Percentiles rank a stretch among this genome's conserved stretches.
These are phyloP conservation scores for Caradrina clavipalpis DNA, from an alignment of 2,888 invertebrate species.

Conservation along the genomic window DNA sequence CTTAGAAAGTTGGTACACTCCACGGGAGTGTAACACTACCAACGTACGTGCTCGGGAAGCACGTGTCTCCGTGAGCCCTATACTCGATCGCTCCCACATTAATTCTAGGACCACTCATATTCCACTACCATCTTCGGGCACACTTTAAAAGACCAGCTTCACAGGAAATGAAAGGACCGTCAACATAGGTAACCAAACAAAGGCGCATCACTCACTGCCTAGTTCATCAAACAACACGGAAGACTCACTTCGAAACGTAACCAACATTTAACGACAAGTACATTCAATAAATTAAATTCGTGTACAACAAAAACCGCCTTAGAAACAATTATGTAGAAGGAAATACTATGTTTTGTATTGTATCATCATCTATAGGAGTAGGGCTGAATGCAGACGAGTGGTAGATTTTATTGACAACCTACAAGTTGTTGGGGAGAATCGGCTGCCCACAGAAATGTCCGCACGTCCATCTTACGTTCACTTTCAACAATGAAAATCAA, in stretches of 20 bases:
- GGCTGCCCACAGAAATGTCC: neutral
- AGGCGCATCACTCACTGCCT: neutral
- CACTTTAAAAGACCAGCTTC: neutral
- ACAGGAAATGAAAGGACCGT: constrained; percentile 3
- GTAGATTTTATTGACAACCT: neutral
- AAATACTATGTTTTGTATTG: constrained; percentile 43
- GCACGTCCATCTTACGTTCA: neutral
- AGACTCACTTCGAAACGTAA: constrained; percentile 13
- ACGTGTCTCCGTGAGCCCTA: too few species aligned
- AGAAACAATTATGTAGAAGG: constrained; percentile 35
- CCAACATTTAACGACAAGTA: constrained; percentile 16
- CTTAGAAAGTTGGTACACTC: too few species aligned
- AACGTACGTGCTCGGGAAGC: too few species aligned
- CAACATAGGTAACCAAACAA: constrained; percentile 28
- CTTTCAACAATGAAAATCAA: too few species aligned
- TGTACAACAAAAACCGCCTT: constrained; percentile 30
- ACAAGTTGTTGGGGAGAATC: neutral
- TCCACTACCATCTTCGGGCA: neutral
- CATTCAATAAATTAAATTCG: constrained; percentile 24
- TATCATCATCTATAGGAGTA: constrained; percentile 29
- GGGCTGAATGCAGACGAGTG: constrained; percentile 10
- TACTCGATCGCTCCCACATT: too few species aligned
- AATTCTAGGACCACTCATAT: neutral
- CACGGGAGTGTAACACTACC: too few species aligned
- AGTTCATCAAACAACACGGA: constrained; percentile 18